Base-by-base conservation (phyloP, 2,797 vertebrate genomes). In the Anabas testudineus region DNA sequence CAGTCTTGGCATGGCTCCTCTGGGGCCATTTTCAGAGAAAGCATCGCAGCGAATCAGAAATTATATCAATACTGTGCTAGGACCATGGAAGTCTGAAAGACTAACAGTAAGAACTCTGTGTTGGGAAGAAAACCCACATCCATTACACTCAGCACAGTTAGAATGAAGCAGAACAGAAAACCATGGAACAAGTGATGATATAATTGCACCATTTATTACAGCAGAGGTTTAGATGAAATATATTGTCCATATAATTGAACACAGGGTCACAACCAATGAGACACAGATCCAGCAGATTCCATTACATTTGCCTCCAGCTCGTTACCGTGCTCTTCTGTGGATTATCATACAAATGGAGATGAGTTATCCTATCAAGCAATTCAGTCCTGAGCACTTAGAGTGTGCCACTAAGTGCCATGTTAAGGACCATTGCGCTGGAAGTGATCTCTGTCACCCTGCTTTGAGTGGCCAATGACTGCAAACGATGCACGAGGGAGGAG, bases 1-100 rank as follows among this genome's bases (percentile, higher is more conserved):
- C 84, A 88, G 87, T 87, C 83, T 87, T 90, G 89, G 88, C 89
- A 86, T 43, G 55, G 68, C 66, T 87, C 83, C 88, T 80, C 56
- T n/a, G 43, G 70, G 58, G 72, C 77, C 86, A 86, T 79, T 88
- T 90, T 80, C 72, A 81, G 77, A 83, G 67, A 83, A 76, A 80
- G 72, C 79, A 58, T 86, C 77, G 70, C 65, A 86, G 82, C 68
- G 13, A 76, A 78, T 74, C 69, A 80, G 59, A 86, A 82, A 83
- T 81, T 47, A 82, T 61, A 73, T 67, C 54, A 59, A 52, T 26
- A 22, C 64, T 39, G 57, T 78, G 87, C 80, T 84, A 81, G 74
- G 58, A 65, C 51, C 51, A 34, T 36, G 42, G 46, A 58, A 53
- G 49, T 56, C 53, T 66, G 54, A 14, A 53, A 46, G 56, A 57